Percentiles rank a stretch among this genome's conserved stretches.
Evolutionary conservation across 1,140 invertebrate genomes (phyloP).

Genomic region (Nephotettix cincticeps): DNA sequence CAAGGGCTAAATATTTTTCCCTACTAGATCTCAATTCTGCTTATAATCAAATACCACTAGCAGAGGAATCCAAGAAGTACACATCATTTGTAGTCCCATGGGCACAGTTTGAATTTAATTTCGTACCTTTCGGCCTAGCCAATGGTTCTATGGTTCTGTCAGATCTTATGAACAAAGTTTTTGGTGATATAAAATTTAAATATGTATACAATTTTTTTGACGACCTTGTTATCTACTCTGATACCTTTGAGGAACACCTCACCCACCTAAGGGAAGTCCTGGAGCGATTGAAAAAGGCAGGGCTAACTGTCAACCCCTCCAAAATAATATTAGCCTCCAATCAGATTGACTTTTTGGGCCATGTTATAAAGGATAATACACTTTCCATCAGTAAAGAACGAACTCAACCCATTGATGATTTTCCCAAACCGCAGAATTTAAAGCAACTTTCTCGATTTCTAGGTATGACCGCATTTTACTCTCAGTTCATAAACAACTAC

Average conservation of each 20-base stretch:
- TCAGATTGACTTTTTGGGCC: neutral
- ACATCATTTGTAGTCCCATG: neutral
- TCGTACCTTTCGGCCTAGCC: neutral
- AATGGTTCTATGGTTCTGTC: neutral
- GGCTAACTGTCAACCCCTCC: neutral
- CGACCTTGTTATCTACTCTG: neutral
- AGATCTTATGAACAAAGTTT: neutral
- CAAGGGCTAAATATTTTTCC: neutral
- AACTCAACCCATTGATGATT: too few relatives aligned
- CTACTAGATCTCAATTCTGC: too few relatives aligned
- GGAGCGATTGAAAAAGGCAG: neutral
- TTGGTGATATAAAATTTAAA: constrained; percentile 11
- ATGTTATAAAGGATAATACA: neutral
- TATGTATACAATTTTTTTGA: neutral
- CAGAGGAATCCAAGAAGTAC: neutral
- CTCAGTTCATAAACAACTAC: too few relatives aligned
- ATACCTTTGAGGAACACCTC: neutral
- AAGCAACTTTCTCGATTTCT: too few relatives aligned
- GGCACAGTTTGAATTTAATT: neutral
- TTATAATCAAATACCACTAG: too few relatives aligned
- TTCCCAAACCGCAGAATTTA: too few relatives aligned
- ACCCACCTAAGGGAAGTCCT: neutral
- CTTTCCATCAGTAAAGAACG: neutral
- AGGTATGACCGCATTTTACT: neutral
- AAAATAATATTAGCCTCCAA: neutral